These are phyloP conservation scores for Ophion slaviceki DNA, from an alignment of 2,888 invertebrate genomes.

Conservation along the genomic window DNA sequence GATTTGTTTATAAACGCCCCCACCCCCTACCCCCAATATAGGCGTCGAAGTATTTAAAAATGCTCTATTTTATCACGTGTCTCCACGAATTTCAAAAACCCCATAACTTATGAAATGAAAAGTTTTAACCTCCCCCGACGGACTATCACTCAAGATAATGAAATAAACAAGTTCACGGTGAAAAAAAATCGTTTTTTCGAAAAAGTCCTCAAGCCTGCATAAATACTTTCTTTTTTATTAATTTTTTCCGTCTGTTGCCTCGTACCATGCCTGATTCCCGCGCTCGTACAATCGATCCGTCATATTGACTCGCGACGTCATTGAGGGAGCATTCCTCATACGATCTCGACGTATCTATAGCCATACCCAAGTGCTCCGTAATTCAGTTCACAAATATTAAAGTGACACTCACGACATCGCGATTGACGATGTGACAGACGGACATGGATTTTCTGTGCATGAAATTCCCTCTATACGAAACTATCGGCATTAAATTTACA, in stretches of 20 bases:
- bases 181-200: too few species aligned
- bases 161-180: too few species aligned
- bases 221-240: not conserved
- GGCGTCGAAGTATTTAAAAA: too few species aligned
- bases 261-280: constrained; percentile 30
- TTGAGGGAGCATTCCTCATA: constrained; percentile 9
- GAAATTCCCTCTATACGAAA: constrained; percentile 40
- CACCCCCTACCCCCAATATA: too few species aligned
- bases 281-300: constrained; percentile 54
- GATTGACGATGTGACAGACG: constrained; percentile 46
- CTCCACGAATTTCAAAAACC: too few species aligned
- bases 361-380: constrained; percentile 42
- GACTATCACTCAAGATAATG: too few species aligned
- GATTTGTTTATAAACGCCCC: too few species aligned
- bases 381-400: constrained; percentile 63
- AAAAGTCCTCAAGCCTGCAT: too few species aligned
- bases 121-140: too few species aligned
- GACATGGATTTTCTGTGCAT: constrained; percentile 41
- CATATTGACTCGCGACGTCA: constrained; percentile 45
- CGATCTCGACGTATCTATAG: constrained; percentile 10
- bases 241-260: constrained; percentile 10
- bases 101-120: too few species aligned
- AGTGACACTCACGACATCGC: constrained; percentile 57
- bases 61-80: too few species aligned
- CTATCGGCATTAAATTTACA: constrained; percentile 48